Base-by-base conservation (phyloP, 2,888 invertebrate species). In the Lithosia quadra region DNA sequence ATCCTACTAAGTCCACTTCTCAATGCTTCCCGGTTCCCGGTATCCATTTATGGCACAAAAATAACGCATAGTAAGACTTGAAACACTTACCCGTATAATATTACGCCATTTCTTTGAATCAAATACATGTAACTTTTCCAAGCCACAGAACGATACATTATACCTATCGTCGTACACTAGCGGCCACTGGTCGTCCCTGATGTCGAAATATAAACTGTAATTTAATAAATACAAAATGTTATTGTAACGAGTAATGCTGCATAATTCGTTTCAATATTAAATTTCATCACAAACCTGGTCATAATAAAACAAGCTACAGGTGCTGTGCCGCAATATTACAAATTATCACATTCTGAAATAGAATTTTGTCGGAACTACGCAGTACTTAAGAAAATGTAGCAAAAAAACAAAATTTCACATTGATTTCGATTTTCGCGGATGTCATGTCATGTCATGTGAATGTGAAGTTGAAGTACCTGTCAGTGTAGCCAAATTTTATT, bases 81-180 rank as follows among this genome's bases (percentile, higher is more conserved):
- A n/a, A 49, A 2, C 2, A 49, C 49, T 49, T 8, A 97, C 97
- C 94, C 96, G 92, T 80, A 96, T 96, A 77, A 98, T 96, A 85
- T 97, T 96, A 72, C 96, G 96, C 97, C 98, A 98, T 95, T 99
- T 99, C 76, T 96, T 96, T 0, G 98, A 96, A 95, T 99, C 98
- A 88, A 99, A 98, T 0, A 98, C 97, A 92, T 99, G 98, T 15
- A 98, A 94, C 87, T 96, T 97, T 88, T 99, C 98, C 70, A 99
- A 92, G 15, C 98, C 98, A 84, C 96, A 93, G 88, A 98, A 97
- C 39, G 96, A 96, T 43, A 99, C 98, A 87, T 98, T 97, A 89
- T 98, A 98, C 67, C 96, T 96, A 21, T 96, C 92, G 74, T 97
- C 95, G 87, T 98, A 98, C 2, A 98, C 96, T 69, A 99, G 96